Conservation (phyloP, 1,140 invertebrate genomes). For the Eumaeus atala region DNA sequence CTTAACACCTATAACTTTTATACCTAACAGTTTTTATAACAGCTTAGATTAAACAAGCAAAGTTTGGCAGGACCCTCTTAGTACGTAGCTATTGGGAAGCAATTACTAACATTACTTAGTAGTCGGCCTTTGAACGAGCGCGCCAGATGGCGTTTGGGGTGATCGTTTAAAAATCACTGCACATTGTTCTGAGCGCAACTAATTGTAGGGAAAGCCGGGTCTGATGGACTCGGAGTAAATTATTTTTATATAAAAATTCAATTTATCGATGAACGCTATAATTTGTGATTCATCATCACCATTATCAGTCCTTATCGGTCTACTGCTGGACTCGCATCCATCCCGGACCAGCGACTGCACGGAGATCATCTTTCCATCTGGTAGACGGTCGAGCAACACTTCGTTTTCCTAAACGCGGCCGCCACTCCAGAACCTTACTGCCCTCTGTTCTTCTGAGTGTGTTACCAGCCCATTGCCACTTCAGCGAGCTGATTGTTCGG, state of each 20-base stretch:
- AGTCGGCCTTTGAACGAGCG: conserved; percentile 36
- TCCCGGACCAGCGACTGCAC: no score
- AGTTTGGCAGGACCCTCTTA: conserved; percentile 3
- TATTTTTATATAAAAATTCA: conserved; percentile 57
- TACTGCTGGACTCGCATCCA: no score
- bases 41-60: not conserved
- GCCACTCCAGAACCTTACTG: no score
- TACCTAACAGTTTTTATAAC: not conserved
- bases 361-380: no score
- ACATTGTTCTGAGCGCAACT: conserved; percentile 67
- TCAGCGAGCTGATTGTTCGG: no score
- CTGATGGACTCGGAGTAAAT: conserved; percentile 58
- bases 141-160: conserved; percentile 61
- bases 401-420: no score
- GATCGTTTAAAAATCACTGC: conserved; percentile 72
- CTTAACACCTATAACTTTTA: no score
- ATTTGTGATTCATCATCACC: conserved; percentile 12
- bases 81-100: conserved; percentile 33
- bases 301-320: no score
- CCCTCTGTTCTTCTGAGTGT: no score
- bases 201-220: conserved; percentile 66
- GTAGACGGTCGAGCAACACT: no score
- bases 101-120: conserved; percentile 68
- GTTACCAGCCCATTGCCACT: no score
- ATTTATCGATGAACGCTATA: conserved; percentile 7